Percentiles rank a stretch among this genome's conserved stretches.
Conservation (phyloP, 2,797 vertebrate species). For the Sarcophilus harrisii region DNA sequence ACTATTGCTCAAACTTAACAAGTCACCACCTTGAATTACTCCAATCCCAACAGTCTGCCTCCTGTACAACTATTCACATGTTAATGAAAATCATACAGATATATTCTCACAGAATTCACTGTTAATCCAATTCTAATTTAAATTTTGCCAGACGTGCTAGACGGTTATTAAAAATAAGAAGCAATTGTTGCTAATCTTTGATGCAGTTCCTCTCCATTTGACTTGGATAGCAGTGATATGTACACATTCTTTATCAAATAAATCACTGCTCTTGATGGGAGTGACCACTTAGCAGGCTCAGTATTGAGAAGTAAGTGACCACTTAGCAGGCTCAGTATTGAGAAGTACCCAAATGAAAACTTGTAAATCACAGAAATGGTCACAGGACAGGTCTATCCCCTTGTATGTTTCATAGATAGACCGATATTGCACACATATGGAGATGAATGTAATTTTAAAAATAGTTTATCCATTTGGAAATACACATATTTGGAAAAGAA, state of each 20-base stretch:
- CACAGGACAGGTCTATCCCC: not conserved
- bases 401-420: not conserved
- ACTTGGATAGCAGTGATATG: not conserved
- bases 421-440: not conserved
- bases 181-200: not conserved
- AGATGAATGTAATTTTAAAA: slow-evolving; percentile 52
- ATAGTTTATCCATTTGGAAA: not conserved
- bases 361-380: not conserved
- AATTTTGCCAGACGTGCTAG: not conserved
- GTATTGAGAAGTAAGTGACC: too few relatives aligned
- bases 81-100: not conserved
- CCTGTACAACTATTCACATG: not conserved
- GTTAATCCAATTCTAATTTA: not conserved
- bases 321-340: not conserved
- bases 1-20: not conserved
- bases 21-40: not conserved
- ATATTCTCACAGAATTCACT: not conserved
- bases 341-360: not conserved
- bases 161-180: not conserved
- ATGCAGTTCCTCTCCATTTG: not conserved
- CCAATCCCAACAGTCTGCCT: not conserved
- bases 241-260: too few relatives aligned
- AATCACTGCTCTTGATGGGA: not conserved
- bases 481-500: slow-evolving; percentile 51
- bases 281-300: not conserved